Percentiles rank a stretch among this genome's conserved stretches.
phyloP scores from a whole-genome alignment of 2,797 vertebrate species.

The Glossophaga mutica region DNA sequence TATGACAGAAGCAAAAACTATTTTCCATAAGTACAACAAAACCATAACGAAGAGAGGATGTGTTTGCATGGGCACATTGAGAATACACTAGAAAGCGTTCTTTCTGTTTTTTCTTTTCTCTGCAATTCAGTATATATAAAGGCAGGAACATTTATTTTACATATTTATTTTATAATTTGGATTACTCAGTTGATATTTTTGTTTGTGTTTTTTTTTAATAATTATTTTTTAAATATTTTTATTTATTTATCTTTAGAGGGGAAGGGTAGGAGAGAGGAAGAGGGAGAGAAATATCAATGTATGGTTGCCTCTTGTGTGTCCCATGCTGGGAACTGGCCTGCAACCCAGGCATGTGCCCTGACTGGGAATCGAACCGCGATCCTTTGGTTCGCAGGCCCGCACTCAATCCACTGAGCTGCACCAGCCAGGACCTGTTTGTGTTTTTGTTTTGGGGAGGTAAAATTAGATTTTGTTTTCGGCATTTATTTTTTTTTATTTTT shows the following conservation, averaged over 20 bases:
- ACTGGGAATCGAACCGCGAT: too few relatives aligned
- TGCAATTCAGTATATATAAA: background rate
- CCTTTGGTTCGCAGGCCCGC: too few relatives aligned
- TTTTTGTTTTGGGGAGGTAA: fast-evolving
- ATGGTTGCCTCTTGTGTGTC: too few relatives aligned
- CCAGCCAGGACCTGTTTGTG: too few relatives aligned
- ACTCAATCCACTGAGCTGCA: too few relatives aligned
- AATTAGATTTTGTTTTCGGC: background rate
- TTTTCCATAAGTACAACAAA: background rate
- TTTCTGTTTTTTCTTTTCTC: background rate
- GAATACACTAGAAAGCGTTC: background rate
- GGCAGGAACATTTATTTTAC: background rate
- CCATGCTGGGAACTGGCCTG: too few relatives aligned
- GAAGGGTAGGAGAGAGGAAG: too few relatives aligned
- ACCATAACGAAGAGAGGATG: fast-evolving
- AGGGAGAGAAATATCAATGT: too few relatives aligned
- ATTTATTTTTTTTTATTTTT: background rate
- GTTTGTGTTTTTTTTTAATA: too few relatives aligned
- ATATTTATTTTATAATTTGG: background rate
- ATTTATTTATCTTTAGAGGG: too few relatives aligned
- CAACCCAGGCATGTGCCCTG: too few relatives aligned
- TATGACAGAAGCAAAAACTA: background rate
- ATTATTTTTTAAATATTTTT: too few relatives aligned
- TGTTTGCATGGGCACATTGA: background rate
- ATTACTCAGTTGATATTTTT: background rate